These are phyloP conservation scores for Intellagama lesueurii DNA, from an alignment of 2,797 vertebrate genomes.

Conservation along the genomic window DNA sequence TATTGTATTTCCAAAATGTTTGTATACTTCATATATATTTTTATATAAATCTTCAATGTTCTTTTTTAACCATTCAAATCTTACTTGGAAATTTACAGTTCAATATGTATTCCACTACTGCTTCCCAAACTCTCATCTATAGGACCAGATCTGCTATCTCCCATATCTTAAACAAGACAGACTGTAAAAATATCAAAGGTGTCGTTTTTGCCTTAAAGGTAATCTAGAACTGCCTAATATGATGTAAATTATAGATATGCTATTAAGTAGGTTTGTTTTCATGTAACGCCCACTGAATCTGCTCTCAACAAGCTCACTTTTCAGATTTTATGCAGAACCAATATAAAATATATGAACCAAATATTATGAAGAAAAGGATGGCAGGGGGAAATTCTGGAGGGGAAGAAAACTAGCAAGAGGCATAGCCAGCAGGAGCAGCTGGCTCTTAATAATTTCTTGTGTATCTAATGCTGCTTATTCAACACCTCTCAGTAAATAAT, in stretches of 20 bases:
- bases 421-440: conserved; percentile 31
- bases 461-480: conserved; percentile 55
- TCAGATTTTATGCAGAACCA: conserved; percentile 38
- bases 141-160: conserved; percentile 41
- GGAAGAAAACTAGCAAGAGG: conserved; percentile 38
- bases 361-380: conserved; percentile 26
- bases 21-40: too few relatives aligned
- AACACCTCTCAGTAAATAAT: conserved; percentile 49
- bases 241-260: neutral
- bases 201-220: neutral
- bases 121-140: neutral
- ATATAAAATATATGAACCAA: conserved; percentile 36
- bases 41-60: too few relatives aligned
- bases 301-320: conserved; percentile 40
- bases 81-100: neutral
- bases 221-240: neutral
- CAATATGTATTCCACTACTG: neutral
- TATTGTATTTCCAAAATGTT: neutral
- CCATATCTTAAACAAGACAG: conserved; percentile 36
- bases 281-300: neutral
- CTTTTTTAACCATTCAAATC: neutral
- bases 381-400: neutral
- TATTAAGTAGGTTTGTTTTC: conserved; percentile 24
- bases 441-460: conserved; percentile 31
- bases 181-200: conserved; percentile 39